Percentiles rank a stretch among this genome's conserved stretches.
Conservation (phyloP, 2,888 invertebrate genomes). For the Clepsis dumicolana region DNA sequence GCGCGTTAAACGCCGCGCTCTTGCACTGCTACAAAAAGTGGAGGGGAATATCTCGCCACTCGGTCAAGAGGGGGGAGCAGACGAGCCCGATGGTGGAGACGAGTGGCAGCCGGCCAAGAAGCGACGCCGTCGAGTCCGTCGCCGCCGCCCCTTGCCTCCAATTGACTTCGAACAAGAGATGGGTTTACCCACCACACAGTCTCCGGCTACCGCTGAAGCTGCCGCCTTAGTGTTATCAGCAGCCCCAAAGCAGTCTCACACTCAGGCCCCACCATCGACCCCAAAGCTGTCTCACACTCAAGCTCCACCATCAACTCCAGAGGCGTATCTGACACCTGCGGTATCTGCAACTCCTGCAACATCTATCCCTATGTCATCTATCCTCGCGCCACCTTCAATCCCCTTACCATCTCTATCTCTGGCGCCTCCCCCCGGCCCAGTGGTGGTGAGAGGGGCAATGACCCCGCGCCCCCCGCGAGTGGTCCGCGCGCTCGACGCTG, state of each 20-base stretch:
- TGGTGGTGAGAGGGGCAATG: background rate
- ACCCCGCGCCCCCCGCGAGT: conserved; percentile 19
- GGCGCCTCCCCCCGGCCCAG: background rate
- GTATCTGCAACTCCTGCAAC: background rate
- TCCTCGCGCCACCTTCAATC: background rate
- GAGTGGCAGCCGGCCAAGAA: conserved; percentile 10
- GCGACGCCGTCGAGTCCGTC: conserved; percentile 25
- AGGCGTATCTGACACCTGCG: background rate
- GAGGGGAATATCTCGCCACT: background rate
- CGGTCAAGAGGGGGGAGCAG: background rate
- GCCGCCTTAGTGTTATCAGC: background rate
- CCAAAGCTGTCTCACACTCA: too few species aligned
- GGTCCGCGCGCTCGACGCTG: conserved; percentile 5
- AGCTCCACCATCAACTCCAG: background rate
- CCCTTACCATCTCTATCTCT: background rate
- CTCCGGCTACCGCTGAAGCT: background rate
- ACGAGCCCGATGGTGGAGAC: conserved; percentile 8
- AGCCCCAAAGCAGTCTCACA: too few species aligned
- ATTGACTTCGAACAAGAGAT: background rate
- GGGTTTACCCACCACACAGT: background rate
- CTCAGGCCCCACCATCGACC: too few species aligned
- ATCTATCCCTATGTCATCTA: background rate
- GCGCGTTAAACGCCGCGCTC: conserved; percentile 17
- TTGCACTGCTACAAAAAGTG: conserved; percentile 12
- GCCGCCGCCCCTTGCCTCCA: conserved; percentile 10